Base-by-base conservation (phyloP, 1,140 invertebrate genomes). In the Cotesia glomerata region DNA sequence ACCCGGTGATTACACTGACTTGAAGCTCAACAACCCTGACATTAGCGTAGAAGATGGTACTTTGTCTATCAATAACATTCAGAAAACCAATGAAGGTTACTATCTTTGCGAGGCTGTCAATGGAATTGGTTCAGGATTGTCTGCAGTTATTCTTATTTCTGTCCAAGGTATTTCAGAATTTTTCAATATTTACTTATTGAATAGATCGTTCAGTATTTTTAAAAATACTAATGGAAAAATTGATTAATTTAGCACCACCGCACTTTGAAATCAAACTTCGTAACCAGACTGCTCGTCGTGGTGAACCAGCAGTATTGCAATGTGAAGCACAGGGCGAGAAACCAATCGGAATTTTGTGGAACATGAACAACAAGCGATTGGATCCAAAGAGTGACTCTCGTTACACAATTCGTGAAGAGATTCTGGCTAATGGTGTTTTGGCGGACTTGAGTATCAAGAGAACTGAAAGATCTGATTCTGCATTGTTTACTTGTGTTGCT, bases 311-410 rank as follows among this genome's bases (percentile, higher is more conserved):
- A 36, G 96, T 97, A 26, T 83, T 99, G 66, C 95, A 97, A 82
- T 98, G 97, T 83, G 95, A 97, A 88, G 96, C 96, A n/a, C 94
- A 95, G 80, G 97, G 97, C 66, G 97, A 98, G 87, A 97, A 96
- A 89, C 97, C 97, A 32, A 95, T 99, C 82, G 95, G 95, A 77
- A 97, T 98, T 59, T 90, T 96, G 18, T 98, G 97, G 97, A 97
- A 95, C 86, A 96, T 96, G 91, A 96, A 97, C 85, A 96, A 95
- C 85, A 96, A 96, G 84, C 91, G 95, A 63, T 86, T 97, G 66
- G 95, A 97, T 86, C 92, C 94, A 35, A 95, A 96, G 86, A 93
- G 91, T 67, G 94, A 96, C 80, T 93, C 90, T 16, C 92, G 95
- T 66, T 97, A 97, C 86, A 97, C 95, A 2, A 97, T 97, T 79